Evolutionary conservation across 2,888 invertebrate species (phyloP), one percentile per base, ranked within the genome.

Genomic region (Smittia aterrima): DNA sequence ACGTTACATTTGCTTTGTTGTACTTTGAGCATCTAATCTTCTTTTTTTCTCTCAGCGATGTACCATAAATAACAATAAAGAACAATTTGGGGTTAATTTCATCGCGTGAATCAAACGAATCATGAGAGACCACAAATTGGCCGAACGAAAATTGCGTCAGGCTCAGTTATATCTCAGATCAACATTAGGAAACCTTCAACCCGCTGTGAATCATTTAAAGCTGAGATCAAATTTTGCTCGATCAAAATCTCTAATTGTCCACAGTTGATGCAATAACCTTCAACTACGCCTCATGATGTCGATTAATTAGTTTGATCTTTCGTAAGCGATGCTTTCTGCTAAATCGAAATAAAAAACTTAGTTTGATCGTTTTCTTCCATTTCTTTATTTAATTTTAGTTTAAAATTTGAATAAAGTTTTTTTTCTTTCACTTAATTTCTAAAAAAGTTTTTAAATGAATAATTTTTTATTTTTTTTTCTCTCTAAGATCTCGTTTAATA

Each of bases 401-500:
- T 47, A 47, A n/a, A 40, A 16, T 38, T 25, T 47, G 18, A 47
- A 47, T 47, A 47, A 47, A 16, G n/a, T 16, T 58, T 18, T 58
- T 58, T 20, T 20, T 58, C 9, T 20, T 58, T 18, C 20, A 7
- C 18, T 64, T 20, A 64, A 64, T 25, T 64, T 27, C 20, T 16
- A 64, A 27, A 20, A 64, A 64, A 27, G 27, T 64, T 64, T 64
- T 64, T 27, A 58, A 72, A 62, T 72, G 72, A 72, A 72, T 72
- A 72, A 54, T 72, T 58, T 72, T 54, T 62, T 27, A 38, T 32
- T 72, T 70, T 70, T 70, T 27, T 62, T 54, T 58, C 58, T 38
- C 16, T 72, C 72, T 72, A 62, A 72, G 72, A 72, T 72, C 54
- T 54, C 32, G 54, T 54, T 70, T 70, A 72, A 72, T 72, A 72